Evolutionary conservation across 1,140 invertebrate species (phyloP).

Genomic region (Paraescarpia echinospica): DNA sequence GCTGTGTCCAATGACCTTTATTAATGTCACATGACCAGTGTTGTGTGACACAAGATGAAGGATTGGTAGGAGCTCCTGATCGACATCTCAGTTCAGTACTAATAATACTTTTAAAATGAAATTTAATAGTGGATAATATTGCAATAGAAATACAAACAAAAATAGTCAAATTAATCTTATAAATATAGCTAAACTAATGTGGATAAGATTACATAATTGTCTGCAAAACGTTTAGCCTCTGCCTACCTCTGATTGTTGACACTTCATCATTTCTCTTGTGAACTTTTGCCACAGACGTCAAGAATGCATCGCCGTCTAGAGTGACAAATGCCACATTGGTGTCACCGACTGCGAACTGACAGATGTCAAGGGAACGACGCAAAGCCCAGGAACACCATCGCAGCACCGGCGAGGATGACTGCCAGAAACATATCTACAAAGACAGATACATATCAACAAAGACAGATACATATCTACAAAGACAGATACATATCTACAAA

Average conservation of each 20-base stretch:
- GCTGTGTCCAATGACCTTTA: too few relatives aligned
- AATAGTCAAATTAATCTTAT: too few relatives aligned
- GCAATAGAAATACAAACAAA: too few relatives aligned
- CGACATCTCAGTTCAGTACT: too few relatives aligned
- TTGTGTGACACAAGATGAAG: too few relatives aligned
- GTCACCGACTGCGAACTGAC: conserved; percentile 64
- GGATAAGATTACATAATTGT: too few relatives aligned
- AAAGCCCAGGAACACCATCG: conserved; percentile 66
- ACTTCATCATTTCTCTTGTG: background rate
- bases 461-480: background rate
- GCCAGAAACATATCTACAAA: conserved; percentile 65
- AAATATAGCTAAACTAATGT: too few relatives aligned
- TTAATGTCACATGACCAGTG: too few relatives aligned
- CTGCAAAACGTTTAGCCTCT: background rate
- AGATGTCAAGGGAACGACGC: conserved; percentile 64
- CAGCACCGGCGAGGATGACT: conserved; percentile 65
- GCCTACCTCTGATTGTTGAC: background rate
- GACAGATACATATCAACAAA: background rate
- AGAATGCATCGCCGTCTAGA: conserved; percentile 69
- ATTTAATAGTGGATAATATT: too few relatives aligned
- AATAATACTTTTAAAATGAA: too few relatives aligned
- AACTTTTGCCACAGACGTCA: conserved; percentile 52
- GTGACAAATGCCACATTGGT: conserved; percentile 66
- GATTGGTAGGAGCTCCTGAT: too few relatives aligned
- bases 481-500: background rate